Percentiles rank a stretch among this genome's conserved stretches.
Conservation (phyloP, 2,113 vertebrate genomes). For the Labeo catla region DNA sequence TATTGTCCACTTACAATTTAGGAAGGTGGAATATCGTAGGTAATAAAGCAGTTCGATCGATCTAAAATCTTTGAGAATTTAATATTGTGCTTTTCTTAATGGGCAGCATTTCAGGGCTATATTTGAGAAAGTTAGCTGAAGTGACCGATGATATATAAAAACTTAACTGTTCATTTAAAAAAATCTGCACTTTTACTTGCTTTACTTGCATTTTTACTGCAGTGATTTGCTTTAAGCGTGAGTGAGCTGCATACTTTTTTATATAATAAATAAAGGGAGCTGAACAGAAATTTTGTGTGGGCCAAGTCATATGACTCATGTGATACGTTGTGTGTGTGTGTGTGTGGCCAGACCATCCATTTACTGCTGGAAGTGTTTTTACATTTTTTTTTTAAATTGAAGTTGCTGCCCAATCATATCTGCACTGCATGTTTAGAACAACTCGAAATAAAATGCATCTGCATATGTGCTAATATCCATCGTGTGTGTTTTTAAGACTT, state of each 20-base stretch:
- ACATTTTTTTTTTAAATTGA: neutral
- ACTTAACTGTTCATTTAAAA: too few relatives aligned
- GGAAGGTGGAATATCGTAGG: neutral
- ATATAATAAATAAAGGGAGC: slow-evolving; percentile 20
- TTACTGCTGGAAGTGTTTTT: slow-evolving; percentile 29
- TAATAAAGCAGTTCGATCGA: neutral
- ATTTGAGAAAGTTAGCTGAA: neutral
- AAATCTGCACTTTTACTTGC: neutral
- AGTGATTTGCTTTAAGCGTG: neutral
- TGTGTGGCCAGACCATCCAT: slow-evolving; percentile 22
- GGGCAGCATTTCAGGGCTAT: neutral
- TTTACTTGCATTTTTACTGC: neutral
- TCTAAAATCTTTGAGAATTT: neutral
- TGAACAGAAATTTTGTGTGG: slow-evolving; percentile 26
- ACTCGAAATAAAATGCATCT: neutral
- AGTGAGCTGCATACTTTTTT: slow-evolving; percentile 21
- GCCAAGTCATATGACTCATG: slow-evolving; percentile 51
- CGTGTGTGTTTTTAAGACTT: neutral
- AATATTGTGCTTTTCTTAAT: neutral
- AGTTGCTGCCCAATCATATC: slow-evolving; percentile 21
- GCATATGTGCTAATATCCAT: neutral
- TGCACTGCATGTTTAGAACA: neutral
- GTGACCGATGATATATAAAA: neutral
- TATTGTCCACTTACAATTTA: neutral
- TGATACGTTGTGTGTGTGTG: slow-evolving; percentile 21